phyloP scores from a whole-genome alignment of 2,797 vertebrate genomes.

The Cichlasoma orientale region DNA sequence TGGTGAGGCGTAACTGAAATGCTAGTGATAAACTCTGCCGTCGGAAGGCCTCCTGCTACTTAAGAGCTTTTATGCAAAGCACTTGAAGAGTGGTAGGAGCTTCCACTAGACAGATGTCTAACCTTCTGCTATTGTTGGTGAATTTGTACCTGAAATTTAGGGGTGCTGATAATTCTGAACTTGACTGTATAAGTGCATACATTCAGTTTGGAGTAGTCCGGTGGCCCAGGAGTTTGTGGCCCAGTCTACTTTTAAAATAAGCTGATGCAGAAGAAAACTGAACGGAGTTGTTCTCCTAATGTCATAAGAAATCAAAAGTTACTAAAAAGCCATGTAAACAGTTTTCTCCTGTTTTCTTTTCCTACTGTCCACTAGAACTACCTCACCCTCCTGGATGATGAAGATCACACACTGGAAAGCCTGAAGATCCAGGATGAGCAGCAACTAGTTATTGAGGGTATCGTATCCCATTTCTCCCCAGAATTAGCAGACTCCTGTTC shows the following conservation, averaged over 20 bases:
- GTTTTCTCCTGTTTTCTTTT: background rate
- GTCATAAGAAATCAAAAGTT: background rate
- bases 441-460: slow-evolving; percentile 98
- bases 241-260: background rate
- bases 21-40: background rate
- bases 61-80: background rate
- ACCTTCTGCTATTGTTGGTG: background rate
- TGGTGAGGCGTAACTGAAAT: too few relatives aligned
- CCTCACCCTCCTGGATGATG: slow-evolving; percentile 96
- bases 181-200: background rate
- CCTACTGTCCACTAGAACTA: slow-evolving; percentile 84
- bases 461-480: background rate
- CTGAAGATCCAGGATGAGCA: slow-evolving; percentile 98
- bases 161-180: background rate
- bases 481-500: background rate
- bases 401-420: slow-evolving; percentile 94
- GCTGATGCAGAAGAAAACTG: background rate
- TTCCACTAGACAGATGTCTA: background rate
- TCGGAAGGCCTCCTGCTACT: background rate
- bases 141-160: background rate
- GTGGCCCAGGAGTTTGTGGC: background rate
- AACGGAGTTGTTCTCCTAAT: background rate
- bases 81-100: background rate
- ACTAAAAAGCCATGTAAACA: background rate
- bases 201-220: background rate